A percentile compares a stretch with the other conserved stretches of the same genome.
Evolutionary conservation across 2,888 invertebrate species (phyloP).

Genomic region (Zeuzera pyrina): DNA sequence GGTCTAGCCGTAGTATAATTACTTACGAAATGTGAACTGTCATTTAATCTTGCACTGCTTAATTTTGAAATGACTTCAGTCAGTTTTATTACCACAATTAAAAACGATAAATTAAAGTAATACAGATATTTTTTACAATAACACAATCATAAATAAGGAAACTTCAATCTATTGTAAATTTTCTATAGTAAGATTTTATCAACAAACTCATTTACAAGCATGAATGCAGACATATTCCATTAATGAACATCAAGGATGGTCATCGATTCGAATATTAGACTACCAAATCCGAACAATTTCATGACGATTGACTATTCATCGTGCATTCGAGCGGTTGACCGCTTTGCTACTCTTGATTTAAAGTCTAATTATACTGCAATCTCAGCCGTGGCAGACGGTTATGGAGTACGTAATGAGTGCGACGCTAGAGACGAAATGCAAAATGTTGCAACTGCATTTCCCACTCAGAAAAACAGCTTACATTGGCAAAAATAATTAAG

Average conservation of each 20-base stretch:
- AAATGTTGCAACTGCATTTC: slow-evolving; percentile 67
- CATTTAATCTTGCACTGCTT: slow-evolving; percentile 67
- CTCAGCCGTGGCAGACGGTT: slow-evolving; percentile 57
- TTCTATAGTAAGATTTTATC: no score
- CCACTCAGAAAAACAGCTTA: slow-evolving; percentile 70
- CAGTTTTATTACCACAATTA: no score
- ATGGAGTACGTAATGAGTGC: slow-evolving; percentile 60
- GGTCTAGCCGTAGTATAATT: slow-evolving; percentile 59
- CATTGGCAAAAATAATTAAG: slow-evolving; percentile 71
- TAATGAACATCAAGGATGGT: no score
- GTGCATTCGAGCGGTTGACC: slow-evolving; percentile 66
- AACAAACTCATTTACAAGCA: no score
- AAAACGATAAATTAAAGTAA: no score
- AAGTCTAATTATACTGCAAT: slow-evolving; percentile 68
- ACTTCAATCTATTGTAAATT: no score
- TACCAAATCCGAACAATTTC: slow-evolving; percentile 70
- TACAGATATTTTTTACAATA: no score
- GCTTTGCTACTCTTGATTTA: slow-evolving; percentile 68
- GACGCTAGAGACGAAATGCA: slow-evolving; percentile 46
- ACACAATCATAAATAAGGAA: no score
- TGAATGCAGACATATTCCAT: no score
- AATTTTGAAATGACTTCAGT: slow-evolving; percentile 58
- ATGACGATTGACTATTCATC: slow-evolving; percentile 72
- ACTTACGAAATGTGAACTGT: slow-evolving; percentile 64
- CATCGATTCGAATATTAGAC: slow-evolving; percentile 44